A percentile compares a stretch with the other conserved stretches of the same genome.
phyloP scores from a whole-genome alignment of 1,140 invertebrate genomes.

The Helicoverpa zea region DNA sequence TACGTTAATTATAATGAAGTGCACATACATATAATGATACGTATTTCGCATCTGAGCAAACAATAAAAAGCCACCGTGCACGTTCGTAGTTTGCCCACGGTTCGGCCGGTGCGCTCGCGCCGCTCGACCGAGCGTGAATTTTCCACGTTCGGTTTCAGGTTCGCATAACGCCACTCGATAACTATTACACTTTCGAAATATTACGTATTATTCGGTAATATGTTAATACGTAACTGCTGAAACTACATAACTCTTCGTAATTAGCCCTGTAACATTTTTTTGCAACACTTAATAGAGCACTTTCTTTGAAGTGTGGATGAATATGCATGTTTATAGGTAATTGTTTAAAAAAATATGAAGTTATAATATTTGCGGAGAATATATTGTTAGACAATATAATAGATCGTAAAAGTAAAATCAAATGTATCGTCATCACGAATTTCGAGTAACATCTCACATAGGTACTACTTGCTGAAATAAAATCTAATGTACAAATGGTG shows the following conservation, averaged over 20 bases:
- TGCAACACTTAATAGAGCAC: slow-evolving; percentile 24
- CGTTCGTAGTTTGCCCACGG: slow-evolving; percentile 41
- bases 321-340: background rate
- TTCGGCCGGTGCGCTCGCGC: slow-evolving; percentile 62
- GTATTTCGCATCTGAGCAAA: slow-evolving; percentile 19
- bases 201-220: slow-evolving; percentile 85
- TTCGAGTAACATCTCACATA: background rate
- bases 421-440: no score
- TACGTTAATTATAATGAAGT: slow-evolving; percentile 31
- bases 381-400: no score
- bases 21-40: slow-evolving; percentile 15
- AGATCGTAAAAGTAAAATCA: background rate
- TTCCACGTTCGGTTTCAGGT: slow-evolving; percentile 85
- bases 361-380: no score
- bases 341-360: background rate
- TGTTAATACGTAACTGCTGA: slow-evolving; percentile 71
- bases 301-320: slow-evolving; percentile 15
- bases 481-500: no score
- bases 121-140: slow-evolving; percentile 83
- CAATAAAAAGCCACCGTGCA: slow-evolving; percentile 1
- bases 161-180: slow-evolving; percentile 80
- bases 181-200: slow-evolving; percentile 82
- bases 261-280: slow-evolving; percentile 47
- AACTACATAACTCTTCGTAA: slow-evolving; percentile 64
- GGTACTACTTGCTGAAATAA: no score